These are phyloP conservation scores for Ophion slaviceki DNA, from an alignment of 2,888 invertebrate species.

Conservation along the genomic window DNA sequence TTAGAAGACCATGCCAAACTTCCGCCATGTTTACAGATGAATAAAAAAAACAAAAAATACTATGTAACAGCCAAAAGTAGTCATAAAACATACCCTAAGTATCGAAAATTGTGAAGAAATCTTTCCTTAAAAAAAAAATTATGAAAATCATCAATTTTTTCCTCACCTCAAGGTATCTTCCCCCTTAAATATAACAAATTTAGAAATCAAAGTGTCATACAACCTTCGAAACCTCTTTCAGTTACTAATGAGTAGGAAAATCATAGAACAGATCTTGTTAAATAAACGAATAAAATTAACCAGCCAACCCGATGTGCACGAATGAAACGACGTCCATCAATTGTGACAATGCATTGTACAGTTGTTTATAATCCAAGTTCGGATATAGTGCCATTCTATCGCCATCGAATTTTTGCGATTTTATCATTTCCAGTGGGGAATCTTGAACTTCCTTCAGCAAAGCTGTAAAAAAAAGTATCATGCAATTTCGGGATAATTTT, in stretches of 20 bases:
- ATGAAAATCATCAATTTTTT: too few relatives aligned
- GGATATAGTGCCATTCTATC: conserved; percentile 96
- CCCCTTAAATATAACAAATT: neutral
- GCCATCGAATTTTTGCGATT: conserved; percentile 93
- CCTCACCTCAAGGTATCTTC: too few relatives aligned
- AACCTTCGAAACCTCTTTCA: neutral
- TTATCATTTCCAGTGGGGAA: conserved; percentile 95
- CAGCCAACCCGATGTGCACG: conserved; percentile 94
- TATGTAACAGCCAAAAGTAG: too few relatives aligned
- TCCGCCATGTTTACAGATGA: too few relatives aligned
- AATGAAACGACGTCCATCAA: conserved; percentile 97
- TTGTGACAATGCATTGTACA: conserved; percentile 95
- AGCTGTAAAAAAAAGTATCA: conserved; percentile 85
- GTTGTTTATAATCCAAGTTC: conserved; percentile 97
- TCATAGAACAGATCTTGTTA: neutral
- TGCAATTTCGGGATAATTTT: too few relatives aligned
- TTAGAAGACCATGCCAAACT: too few relatives aligned
- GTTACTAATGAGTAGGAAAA: neutral
- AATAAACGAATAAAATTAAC: conserved; percentile 83
- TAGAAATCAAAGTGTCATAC: neutral
- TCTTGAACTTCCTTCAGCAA: conserved; percentile 98
- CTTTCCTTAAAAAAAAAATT: too few relatives aligned
- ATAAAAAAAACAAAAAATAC: too few relatives aligned
- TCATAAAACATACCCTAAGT: too few relatives aligned
- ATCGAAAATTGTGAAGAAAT: too few relatives aligned